Evolutionary conservation across 2,888 invertebrate species (phyloP), one percentile per base, ranked within the genome.

Genomic region (Harmothoe impar): DNA sequence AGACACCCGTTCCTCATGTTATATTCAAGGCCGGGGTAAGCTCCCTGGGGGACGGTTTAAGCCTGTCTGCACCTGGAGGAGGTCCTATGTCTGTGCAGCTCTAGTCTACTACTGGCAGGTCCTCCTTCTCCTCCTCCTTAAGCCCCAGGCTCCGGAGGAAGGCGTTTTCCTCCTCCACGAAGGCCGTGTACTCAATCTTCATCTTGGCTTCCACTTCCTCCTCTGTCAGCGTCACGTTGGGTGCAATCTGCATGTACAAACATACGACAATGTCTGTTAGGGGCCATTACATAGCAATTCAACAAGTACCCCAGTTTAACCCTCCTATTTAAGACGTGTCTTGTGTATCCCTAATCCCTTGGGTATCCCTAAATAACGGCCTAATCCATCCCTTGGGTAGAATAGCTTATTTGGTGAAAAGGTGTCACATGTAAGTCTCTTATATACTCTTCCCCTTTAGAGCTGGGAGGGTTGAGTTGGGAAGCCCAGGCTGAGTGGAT

Each of bases 101-200:
- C 33, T 86, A 86, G 56, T 86, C 86, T 15, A 86, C n/a, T 10
- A 77, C 10, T 12, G 81, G 56, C 5, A 90, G 31, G 25, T 81
- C 81, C 43, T 92, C 92, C 17, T 94, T 95, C n/a, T 94, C 94
- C 10, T 96, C 95, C 78, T 94, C 94, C 43, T 94, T 92, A 33
- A 96, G 92, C 51, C 96, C 96, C 20, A 96, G 93, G 88, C 94
- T 94, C 56, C 95, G 92, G 35, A 96, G 93, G 93, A 96, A 95
- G 51, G 92, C 90, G 35, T 92, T 92, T 92, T 95, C 95, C n/a
- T 95, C 94, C 17, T 95, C 94, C 35, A 94, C 85, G 92, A 94
- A 96, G 15, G 92, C 92, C 25, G 94, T 92, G 91, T 95, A 96
- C 91, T 96, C 95, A 68, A 91, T 92, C 92, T 94, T 95, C 92